A percentile compares a stretch with the other conserved stretches of the same genome.
Conservation (phyloP, 1,140 invertebrate species). For the Dermatophagoides farinae region DNA sequence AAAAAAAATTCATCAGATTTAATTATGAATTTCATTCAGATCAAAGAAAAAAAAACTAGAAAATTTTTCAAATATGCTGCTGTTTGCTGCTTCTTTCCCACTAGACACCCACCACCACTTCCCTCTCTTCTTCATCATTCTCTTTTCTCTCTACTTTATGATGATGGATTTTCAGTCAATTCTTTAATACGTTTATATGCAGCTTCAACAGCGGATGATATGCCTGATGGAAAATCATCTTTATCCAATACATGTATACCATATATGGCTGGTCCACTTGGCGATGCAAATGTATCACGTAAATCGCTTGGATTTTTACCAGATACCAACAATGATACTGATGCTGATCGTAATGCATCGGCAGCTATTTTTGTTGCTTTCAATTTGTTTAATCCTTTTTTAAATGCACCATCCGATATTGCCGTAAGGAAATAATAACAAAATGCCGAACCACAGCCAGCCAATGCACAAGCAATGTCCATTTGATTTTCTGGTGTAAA, state of each 20-base stretch:
- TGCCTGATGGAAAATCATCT: conserved; percentile 43
- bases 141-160: too few relatives aligned
- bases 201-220: conserved; percentile 72
- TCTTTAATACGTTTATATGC: conserved; percentile 23
- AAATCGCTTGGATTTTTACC: conserved; percentile 32
- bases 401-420: conserved; percentile 39
- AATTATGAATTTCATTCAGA: too few relatives aligned
- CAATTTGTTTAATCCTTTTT: conserved; percentile 35
- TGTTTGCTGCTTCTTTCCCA: too few relatives aligned
- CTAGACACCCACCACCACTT: too few relatives aligned
- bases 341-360: conserved; percentile 30
- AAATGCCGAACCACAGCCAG: conserved; percentile 15
- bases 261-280: conserved; percentile 51
- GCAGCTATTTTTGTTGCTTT: conserved; percentile 35
- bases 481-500: conserved; percentile 16
- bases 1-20: too few relatives aligned
- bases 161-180: conserved; percentile 9
- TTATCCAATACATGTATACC: conserved; percentile 66
- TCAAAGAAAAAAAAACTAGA: too few relatives aligned
- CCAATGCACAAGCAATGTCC: conserved; percentile 15
- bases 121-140: too few relatives aligned
- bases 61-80: too few relatives aligned
- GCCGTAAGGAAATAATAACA: conserved; percentile 22
- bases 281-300: conserved; percentile 35
- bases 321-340: conserved; percentile 37